phyloP scores from a whole-genome alignment of 2,888 invertebrate genomes.

The Rotaria macrura region DNA sequence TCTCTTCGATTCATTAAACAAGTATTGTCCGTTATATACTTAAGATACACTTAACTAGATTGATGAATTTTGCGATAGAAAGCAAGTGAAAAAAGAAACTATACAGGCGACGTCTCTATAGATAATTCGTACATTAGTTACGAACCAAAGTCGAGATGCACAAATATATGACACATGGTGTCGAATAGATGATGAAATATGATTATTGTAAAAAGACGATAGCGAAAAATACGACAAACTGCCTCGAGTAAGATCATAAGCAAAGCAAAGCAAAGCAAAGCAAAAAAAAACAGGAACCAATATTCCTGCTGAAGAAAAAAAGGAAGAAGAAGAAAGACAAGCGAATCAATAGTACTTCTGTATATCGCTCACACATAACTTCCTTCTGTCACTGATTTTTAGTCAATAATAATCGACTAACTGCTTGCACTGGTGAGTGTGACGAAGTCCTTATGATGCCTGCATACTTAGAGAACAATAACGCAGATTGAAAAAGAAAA shows the following conservation, averaged over 20 bases:
- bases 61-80: background rate
- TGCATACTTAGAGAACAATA: background rate
- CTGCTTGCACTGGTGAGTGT: background rate
- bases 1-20: background rate
- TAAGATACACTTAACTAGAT: background rate
- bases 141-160: background rate
- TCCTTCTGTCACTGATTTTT: background rate
- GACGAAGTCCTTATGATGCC: background rate
- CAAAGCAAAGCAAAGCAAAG: too few species aligned
- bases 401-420: background rate
- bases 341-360: background rate
- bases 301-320: background rate
- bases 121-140: background rate
- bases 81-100: background rate
- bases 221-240: conserved; percentile 1
- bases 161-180: background rate
- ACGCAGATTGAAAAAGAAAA: background rate
- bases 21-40: background rate
- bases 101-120: background rate
- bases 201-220: background rate
- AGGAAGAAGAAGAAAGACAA: background rate
- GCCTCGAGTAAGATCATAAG: background rate
- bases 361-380: background rate
- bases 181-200: background rate
- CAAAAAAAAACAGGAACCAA: background rate